Percentiles rank a stretch among this genome's conserved stretches.
phyloP scores from a whole-genome alignment of 2,797 vertebrate genomes.

The Otolemur crassicaudatus region DNA sequence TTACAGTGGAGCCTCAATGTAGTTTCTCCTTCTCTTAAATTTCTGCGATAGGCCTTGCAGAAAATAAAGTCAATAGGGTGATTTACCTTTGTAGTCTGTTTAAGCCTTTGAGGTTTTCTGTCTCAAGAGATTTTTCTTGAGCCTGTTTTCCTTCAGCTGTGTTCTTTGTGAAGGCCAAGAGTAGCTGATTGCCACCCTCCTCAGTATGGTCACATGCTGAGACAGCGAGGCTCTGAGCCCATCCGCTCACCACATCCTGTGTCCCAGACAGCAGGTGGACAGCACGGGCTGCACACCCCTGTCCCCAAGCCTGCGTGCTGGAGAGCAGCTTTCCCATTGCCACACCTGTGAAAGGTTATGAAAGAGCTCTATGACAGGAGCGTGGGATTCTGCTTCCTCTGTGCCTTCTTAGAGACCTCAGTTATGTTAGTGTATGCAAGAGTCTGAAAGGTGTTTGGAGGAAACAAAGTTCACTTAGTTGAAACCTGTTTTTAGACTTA shows the following conservation, averaged over 20 bases:
- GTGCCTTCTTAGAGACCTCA: background rate
- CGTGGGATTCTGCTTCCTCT: background rate
- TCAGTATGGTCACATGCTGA: background rate
- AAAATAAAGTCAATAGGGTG: background rate
- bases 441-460: background rate
- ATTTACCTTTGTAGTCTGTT: background rate
- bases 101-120: background rate
- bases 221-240: background rate
- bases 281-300: no score
- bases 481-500: background rate
- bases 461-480: background rate
- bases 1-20: background rate
- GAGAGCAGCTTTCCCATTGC: background rate
- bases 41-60: background rate
- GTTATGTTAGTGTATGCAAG: background rate
- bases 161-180: background rate
- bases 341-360: fast-evolving
- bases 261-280: background rate
- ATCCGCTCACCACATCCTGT: background rate
- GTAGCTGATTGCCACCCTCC: background rate
- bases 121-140: background rate
- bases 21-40: background rate
- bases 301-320: background rate
- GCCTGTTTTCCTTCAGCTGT: background rate
- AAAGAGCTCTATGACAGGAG: fast-evolving